phyloP scores from a whole-genome alignment of 2,797 vertebrate species.

The Brachymystax lenok region DNA sequence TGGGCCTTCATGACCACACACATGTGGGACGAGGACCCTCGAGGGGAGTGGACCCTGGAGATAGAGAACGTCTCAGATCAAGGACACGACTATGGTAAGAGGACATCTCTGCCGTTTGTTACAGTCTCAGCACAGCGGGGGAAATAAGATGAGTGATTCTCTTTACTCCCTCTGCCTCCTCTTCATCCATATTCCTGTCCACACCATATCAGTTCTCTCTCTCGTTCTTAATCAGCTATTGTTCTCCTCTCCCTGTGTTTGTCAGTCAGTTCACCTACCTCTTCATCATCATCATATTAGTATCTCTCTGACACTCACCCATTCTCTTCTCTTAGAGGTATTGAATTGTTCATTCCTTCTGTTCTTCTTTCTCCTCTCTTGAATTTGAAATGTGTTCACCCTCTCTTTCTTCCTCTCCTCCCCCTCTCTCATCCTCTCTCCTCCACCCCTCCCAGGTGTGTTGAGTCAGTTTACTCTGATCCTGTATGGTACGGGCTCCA shows the following conservation, averaged over 20 bases:
- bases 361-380: constrained; percentile 8
- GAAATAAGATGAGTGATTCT: constrained; percentile 16
- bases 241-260: constrained; percentile 26
- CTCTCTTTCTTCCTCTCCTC: background rate
- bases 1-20: too few species aligned
- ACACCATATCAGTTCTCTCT: background rate
- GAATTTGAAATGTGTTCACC: background rate
- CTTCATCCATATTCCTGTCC: background rate
- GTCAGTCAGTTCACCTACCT: constrained; percentile 40
- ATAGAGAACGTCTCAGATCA: constrained; percentile 81
- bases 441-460: constrained; percentile 73
- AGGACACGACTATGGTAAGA: constrained; percentile 75
- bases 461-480: constrained; percentile 91
- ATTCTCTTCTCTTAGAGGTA: background rate
- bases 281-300: background rate
- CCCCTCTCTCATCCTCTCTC: background rate
- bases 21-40: too few species aligned
- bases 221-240: background rate
- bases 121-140: constrained; percentile 18
- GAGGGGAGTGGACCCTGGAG: constrained; percentile 56
- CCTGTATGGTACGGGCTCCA: constrained; percentile 87
- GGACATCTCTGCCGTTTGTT: constrained; percentile 35
- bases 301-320: background rate
- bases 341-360: background rate
- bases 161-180: background rate